Evolutionary conservation across 2,888 invertebrate species (phyloP).

Genomic region (Phasia obesa): DNA sequence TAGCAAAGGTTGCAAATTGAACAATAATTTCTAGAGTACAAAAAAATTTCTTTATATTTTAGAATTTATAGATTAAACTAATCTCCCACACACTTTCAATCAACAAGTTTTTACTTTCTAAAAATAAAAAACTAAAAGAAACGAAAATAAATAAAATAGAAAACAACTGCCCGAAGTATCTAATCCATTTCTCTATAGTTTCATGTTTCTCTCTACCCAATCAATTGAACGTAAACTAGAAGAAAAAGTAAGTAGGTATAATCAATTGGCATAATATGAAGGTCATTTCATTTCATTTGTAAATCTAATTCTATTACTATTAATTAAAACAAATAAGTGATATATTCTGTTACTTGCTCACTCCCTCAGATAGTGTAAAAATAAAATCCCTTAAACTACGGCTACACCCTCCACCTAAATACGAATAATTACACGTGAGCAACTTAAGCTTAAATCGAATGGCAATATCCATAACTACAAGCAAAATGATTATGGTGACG

Average conservation of each 20-base stretch:
- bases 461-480: not conserved
- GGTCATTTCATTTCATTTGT: constrained; percentile 59
- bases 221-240: not conserved
- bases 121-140: no score
- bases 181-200: constrained; percentile 7
- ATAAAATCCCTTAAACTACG: no score
- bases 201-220: not conserved
- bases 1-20: not conserved
- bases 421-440: constrained; percentile 46
- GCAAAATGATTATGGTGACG: not conserved
- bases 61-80: not conserved
- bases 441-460: constrained; percentile 24
- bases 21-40: not conserved
- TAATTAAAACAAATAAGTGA: constrained; percentile 59
- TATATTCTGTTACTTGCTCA: not conserved
- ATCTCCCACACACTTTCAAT: not conserved
- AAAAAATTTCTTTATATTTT: not conserved
- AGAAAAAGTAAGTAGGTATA: constrained; percentile 12
- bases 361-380: not conserved
- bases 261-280: constrained; percentile 48
- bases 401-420: not conserved
- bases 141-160: no score
- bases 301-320: constrained; percentile 66
- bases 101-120: not conserved
- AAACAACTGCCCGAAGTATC: not conserved